Conservation (phyloP, 2,888 invertebrate species). For the Deroplatys truncata region DNA sequence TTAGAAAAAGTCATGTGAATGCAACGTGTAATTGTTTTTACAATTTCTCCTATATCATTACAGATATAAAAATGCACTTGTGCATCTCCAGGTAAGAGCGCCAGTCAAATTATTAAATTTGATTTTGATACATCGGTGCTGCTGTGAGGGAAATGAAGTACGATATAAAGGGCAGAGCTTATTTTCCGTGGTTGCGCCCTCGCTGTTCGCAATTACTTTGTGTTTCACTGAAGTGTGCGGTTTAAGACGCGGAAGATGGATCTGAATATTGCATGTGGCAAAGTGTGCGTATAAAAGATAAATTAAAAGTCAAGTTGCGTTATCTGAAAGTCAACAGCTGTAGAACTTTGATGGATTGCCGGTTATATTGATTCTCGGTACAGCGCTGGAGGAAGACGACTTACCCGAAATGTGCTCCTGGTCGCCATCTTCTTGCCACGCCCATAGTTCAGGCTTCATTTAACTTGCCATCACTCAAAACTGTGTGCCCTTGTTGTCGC, state of each 20-base stretch:
- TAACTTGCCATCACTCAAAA: constrained; percentile 2
- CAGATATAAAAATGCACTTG: too few relatives aligned
- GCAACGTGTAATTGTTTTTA: too few relatives aligned
- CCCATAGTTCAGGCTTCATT: constrained; percentile 5
- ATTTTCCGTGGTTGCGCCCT: neutral
- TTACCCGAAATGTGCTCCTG: neutral
- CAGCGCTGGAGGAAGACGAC: neutral
- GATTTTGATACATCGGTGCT: too few relatives aligned
- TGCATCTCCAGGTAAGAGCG: too few relatives aligned
- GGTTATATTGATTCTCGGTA: neutral
- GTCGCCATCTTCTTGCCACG: neutral
- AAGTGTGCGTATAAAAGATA: neutral
- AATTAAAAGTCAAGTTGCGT: constrained; percentile 8
- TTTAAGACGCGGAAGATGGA: neutral
- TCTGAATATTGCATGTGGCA: neutral
- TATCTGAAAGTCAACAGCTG: constrained; percentile 2
- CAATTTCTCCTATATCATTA: too few relatives aligned
- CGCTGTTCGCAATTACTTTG: neutral
- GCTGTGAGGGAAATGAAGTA: neutral
- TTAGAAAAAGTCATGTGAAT: too few relatives aligned
- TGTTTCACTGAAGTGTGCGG: neutral
- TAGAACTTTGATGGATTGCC: constrained; percentile 6
- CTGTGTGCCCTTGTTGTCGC: neutral
- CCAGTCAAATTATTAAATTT: too few relatives aligned
- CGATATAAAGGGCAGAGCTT: neutral